These are phyloP conservation scores for Eulemur macaco DNA, from an alignment of 2,113 vertebrate species.

Conservation along the genomic window DNA sequence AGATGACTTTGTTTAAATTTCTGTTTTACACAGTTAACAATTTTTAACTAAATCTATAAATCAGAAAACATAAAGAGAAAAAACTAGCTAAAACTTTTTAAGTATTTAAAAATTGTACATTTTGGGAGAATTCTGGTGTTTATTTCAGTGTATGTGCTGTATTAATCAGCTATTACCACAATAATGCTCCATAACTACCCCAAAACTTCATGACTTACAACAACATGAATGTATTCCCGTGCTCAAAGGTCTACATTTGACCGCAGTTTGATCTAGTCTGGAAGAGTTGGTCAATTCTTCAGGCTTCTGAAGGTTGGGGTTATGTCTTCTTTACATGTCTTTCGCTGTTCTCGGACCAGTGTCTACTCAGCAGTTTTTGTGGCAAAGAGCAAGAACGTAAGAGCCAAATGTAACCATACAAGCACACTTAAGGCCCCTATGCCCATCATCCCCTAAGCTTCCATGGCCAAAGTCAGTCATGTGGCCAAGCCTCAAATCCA, in stretches of 20 bases:
- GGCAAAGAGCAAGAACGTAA: neutral
- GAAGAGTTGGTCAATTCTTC: neutral
- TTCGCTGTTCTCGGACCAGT: neutral
- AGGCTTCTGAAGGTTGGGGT: neutral
- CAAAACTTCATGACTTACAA: neutral
- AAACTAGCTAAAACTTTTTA: neutral
- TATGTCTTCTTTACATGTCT: neutral
- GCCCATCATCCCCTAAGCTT: neutral
- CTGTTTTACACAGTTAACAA: slow-evolving; percentile 42
- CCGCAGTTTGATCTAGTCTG: neutral
- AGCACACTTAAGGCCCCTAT: neutral
- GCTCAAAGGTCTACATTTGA: neutral
- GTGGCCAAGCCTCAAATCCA: neutral
- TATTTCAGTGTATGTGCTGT: neutral
- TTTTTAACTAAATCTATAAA: slow-evolving; percentile 71
- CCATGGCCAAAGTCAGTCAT: neutral
- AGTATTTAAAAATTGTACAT: neutral
- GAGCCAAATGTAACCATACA: neutral
- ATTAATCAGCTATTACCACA: neutral
- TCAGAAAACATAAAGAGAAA: neutral
- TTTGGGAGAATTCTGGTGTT: neutral
- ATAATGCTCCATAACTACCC: neutral
- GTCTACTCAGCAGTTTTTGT: neutral
- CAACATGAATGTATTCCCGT: neutral
- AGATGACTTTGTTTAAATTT: slow-evolving; percentile 66